Base-by-base conservation (phyloP, 2,113 vertebrate species). In the Brachionichthys hirsutus region DNA sequence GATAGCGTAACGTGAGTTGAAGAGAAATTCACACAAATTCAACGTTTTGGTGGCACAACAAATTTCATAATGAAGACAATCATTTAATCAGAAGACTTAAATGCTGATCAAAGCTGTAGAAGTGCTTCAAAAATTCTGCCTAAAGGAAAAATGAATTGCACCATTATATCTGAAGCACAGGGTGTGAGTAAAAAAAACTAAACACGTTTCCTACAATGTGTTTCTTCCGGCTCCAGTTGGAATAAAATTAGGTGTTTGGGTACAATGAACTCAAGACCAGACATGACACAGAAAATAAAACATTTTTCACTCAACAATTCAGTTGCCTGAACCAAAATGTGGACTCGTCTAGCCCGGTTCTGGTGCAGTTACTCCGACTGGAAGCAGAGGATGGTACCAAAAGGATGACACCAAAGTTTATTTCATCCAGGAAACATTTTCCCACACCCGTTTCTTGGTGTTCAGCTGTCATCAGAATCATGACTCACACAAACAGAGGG, bases 391-490 rank as follows among this genome's bases (percentile, higher is more conserved):
- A 80, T 66, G 73, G 80, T 72, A 54, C 68, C 69, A 58, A 71
- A 36, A 70, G 46, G 55, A 80, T 67, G 73, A 81, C 70, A 54
- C 68, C 69, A 58, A 71, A 41, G 78, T 80, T 85, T 46, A 82
- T 77, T 72, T 82, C 77, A 79, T 83, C 62, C 78, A 80, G 79
- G 73, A 81, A 67, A 71, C 30, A 48, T 72, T 60, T 66, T 70
- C 40, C 49, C 36, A 75, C 75, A 72, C 75, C 70, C 71, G 80
- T 72, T 65, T 73, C 70, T 71, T 62, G 11, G 73, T 79, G 76
- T 80, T 82, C 70, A 77, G 78, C 80, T 75, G 80, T 87, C 75
- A 78, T 75, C 71, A 67, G 70, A 77, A 54, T 73, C 42, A 62
- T 72, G 67, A 76, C 69, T 70, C 65, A 81, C 45, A 73, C 20